Conservation (phyloP, 2,888 invertebrate genomes). For the Glaucopsyche alexis region DNA sequence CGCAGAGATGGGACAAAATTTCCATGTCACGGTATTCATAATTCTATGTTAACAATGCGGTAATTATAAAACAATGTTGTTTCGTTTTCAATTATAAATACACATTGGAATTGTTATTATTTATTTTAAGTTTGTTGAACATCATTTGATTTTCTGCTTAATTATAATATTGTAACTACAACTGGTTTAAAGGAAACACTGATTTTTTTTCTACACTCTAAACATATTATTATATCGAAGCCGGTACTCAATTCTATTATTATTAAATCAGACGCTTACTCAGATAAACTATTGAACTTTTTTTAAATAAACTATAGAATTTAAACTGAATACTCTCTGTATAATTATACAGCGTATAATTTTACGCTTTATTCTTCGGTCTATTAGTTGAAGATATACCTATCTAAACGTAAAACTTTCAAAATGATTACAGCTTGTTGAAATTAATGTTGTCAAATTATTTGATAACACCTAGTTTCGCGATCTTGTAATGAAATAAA, state of each 20-base stretch:
- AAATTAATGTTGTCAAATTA: no score
- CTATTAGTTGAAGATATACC: no score
- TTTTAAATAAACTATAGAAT: no score
- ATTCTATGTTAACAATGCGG: constrained; percentile 28
- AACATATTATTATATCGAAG: neutral
- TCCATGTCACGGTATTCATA: constrained; percentile 20
- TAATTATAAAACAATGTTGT: constrained; percentile 7
- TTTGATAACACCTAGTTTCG: no score
- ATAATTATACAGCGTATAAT: no score
- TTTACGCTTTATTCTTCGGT: no score
- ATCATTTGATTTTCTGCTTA: neutral
- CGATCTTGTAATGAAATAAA: neutral
- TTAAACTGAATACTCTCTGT: no score
- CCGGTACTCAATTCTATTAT: no score
- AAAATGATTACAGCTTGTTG: no score
- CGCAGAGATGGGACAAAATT: constrained; percentile 26
- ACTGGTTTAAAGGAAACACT: neutral
- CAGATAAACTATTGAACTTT: no score
- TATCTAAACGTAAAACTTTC: no score
- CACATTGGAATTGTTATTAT: neutral
- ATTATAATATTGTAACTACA: neutral
- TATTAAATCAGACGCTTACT: no score
- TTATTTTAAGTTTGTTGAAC: neutral
- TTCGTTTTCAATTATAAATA: neutral
- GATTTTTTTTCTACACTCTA: neutral